A percentile compares a stretch with the other conserved stretches of the same genome.
Evolutionary conservation across 2,797 vertebrate species (phyloP).

Genomic region (Spinus pinus): DNA sequence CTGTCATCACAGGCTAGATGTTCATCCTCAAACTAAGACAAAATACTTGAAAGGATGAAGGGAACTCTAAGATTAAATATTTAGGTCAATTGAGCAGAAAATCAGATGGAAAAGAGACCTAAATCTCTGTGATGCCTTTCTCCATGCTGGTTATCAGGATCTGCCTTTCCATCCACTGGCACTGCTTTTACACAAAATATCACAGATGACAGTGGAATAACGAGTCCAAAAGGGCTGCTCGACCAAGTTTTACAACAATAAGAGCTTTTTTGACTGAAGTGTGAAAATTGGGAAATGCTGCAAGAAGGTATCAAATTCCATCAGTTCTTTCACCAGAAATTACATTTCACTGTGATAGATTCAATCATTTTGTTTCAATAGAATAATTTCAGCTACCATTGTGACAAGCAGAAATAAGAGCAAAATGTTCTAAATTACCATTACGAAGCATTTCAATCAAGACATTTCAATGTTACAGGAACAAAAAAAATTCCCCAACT

Average conservation of each 20-base stretch:
- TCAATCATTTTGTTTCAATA: slow-evolving; percentile 8
- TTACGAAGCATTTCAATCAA: slow-evolving; percentile 7
- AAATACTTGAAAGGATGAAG: not conserved
- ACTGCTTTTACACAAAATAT: not conserved
- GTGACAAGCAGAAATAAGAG: slow-evolving; percentile 9
- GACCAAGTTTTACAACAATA: not conserved
- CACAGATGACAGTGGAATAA: not conserved
- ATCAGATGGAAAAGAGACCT: not conserved
- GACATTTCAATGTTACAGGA: not conserved
- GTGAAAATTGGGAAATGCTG: not conserved
- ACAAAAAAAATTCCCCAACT: not conserved
- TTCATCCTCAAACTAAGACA: not conserved
- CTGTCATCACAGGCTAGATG: not conserved
- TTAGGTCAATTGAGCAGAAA: not conserved
- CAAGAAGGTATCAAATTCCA: not conserved
- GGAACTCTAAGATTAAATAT: not conserved
- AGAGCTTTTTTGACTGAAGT: not conserved
- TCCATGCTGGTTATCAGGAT: not conserved
- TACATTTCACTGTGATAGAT: not conserved
- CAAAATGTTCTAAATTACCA: slow-evolving; percentile 11
- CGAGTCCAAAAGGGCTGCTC: not conserved
- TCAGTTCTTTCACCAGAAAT: not conserved
- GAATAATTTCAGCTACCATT: slow-evolving; percentile 41
- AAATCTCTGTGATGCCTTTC: not conserved
- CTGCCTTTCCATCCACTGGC: not conserved